Percentiles rank a stretch among this genome's conserved stretches.
These are phyloP conservation scores for Eilema caniola DNA, from an alignment of 2,888 invertebrate species.

Conservation along the genomic window DNA sequence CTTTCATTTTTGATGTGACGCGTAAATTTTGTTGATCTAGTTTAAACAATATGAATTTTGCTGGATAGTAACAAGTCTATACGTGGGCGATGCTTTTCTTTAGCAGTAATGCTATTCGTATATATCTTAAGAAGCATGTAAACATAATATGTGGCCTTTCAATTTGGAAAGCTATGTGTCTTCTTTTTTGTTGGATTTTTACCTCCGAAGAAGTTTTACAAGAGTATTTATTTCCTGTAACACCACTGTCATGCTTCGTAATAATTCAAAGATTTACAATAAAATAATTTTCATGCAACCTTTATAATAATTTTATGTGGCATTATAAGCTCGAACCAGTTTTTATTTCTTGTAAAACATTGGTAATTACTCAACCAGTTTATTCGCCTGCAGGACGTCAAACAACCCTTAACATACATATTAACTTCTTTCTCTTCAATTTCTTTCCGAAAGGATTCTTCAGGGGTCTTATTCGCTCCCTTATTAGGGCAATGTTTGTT, in stretches of 20 bases:
- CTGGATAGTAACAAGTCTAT: neutral
- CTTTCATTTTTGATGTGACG: conserved; percentile 42
- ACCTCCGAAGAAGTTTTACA: too few relatives aligned
- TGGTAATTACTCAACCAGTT: neutral
- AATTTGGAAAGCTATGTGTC: neutral
- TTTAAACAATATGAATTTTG: neutral
- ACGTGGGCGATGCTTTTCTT: neutral
- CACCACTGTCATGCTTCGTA: neutral
- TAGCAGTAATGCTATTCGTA: too few relatives aligned
- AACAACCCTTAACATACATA: conserved; percentile 49
- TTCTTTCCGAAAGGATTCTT: conserved; percentile 63
- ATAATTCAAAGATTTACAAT: neutral
- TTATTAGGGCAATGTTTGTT: conserved; percentile 79
- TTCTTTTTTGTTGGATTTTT: neutral
- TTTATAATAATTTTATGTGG: neutral
- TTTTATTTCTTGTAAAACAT: neutral
- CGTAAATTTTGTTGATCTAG: conserved; percentile 8
- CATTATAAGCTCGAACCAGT: neutral
- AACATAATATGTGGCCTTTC: neutral
- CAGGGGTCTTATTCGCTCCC: conserved; percentile 63
- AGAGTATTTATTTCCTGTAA: neutral
- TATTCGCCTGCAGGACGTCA: conserved; percentile 14
- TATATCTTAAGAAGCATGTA: neutral
- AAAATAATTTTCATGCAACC: neutral
- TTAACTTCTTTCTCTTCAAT: conserved; percentile 49